Percentiles rank a stretch among this genome's conserved stretches.
Evolutionary conservation across 2,888 invertebrate species (phyloP).

Genomic region (Agrypnus murinus): DNA sequence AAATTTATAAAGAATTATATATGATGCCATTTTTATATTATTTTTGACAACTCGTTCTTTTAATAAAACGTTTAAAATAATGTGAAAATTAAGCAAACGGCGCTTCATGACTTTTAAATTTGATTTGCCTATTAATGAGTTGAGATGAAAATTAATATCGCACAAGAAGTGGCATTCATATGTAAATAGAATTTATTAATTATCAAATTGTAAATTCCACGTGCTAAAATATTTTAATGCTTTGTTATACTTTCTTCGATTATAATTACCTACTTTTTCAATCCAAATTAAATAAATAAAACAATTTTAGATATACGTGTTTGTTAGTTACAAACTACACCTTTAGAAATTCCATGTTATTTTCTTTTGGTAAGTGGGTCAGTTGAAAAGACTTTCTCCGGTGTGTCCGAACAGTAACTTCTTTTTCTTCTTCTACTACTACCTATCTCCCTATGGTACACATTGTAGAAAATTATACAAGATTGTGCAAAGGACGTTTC

Average conservation of each 20-base stretch:
- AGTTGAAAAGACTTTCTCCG: conserved; percentile 57
- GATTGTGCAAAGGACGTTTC: conserved; percentile 56
- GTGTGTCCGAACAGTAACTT: conserved; percentile 45
- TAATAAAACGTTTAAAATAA: conserved; percentile 17
- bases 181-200: conserved; percentile 1
- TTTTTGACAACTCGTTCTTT: background rate
- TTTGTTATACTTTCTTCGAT: too few species aligned
- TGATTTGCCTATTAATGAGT: conserved; percentile 5
- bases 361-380: conserved; percentile 56
- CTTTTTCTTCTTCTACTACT: conserved; percentile 20
- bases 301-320: too few species aligned
- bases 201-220: too few species aligned
- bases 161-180: background rate
- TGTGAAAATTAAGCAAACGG: conserved; percentile 12
- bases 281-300: too few species aligned
- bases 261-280: too few species aligned
- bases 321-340: conserved; percentile 22
- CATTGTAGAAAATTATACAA: conserved; percentile 35
- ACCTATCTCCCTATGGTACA: conserved; percentile 21
- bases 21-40: too few species aligned
- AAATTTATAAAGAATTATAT: too few species aligned
- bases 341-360: conserved; percentile 51
- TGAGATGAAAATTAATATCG: background rate
- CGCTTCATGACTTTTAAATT: too few species aligned
- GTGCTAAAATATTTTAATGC: too few species aligned